Base-by-base conservation (phyloP, 2,888 invertebrate genomes). In the Sarcophaga rosellei region DNA sequence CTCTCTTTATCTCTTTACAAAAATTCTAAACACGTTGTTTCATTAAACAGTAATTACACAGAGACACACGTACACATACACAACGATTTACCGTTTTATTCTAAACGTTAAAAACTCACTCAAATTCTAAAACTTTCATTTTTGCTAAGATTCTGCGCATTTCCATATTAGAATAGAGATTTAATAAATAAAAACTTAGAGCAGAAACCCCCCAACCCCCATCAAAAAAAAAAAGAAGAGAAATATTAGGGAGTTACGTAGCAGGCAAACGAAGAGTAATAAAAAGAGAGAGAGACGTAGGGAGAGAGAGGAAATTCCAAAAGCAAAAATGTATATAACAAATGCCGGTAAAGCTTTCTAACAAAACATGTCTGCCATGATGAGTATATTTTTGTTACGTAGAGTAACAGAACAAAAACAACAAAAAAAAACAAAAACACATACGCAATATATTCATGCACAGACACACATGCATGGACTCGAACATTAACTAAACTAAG, bases 131-230 rank as follows among this genome's bases (percentile, higher is more conserved):
- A 87, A 88, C 88, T 89, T 89, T 88, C 88, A 76, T 61, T 88
- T 89, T 87, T 81, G 78, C 76, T 79, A 75, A 44, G 89, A 89
- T 88, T 88, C 89, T 88, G 89, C 90, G 90, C 90, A 88, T 21
- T 88, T 17, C n/a, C 23, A 6, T 53, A 53, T 73, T 47, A 57
- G 23, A 85, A 61, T 23, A 21, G 23, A 44, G 15, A 53, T 53
- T 53, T 53, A 6, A 72, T 44, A 61, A 61, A 72, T 21, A 35
- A 59, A 59, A 44, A 62, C 20, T 11, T 44, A 59, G 15, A 73
- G n/a, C 21, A 17, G 15, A 35, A 25, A 25, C 0, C 4, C 25
- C 25, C 25, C 25, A 1, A 1, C 10, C 45, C 45, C 1, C 1
- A 11, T 2, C 4, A 47, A 47, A 47, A 8, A 47, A 15, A 53